Base-by-base conservation (phyloP, 2,797 vertebrate species). In the Australoheros facetus region DNA sequence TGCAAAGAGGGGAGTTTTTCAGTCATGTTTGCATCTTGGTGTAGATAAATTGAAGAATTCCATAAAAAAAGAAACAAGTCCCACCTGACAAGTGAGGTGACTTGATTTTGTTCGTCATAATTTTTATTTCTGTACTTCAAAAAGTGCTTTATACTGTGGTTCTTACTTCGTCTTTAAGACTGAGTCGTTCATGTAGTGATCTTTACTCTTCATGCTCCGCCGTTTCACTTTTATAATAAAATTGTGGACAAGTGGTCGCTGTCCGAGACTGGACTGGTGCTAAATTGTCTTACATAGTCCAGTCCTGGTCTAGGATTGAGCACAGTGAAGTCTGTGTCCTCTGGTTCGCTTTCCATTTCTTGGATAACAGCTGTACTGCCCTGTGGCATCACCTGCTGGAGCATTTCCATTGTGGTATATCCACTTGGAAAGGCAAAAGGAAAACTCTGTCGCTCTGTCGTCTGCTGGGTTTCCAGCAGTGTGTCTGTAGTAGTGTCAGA, bases 381-480 rank as follows among this genome's bases (percentile, higher is more conserved):
- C 42, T 76, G 83, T 37, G 84, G 85, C 62, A 85, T 80, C 32
- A 66, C 79, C 88, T 95, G 95, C 71, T 96, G 95, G 71, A 96
- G 96, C 84, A 95, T 81, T 62, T 96, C 96, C 94, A 97, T 90
- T 3, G 96, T 97, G 28, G 96, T 95, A 19, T 97, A 97, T 54
- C 94, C 96, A 4, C 90, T 85, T 5, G 88, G 4, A 42, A 95
- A 82, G 13, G 86, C 78, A 1, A 75, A 23, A 5, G 87, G 32
- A 28, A 78, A 21, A 4, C 34, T 83, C 3, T 42, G 82, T 13
- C 28, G 14, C 12, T 69, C 54, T 1, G 54, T 64, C 42, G 54
- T 64, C 42, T 3, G 58, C 3, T 14, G 77, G 5, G 5, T 8
- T n/a, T 58, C 71, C 9, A 55, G 28, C 26, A 21, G 3, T 0